A percentile compares a stretch with the other conserved stretches of the same genome.
These are phyloP conservation scores for Probaryconus sp. DNA, from an alignment of 1,140 invertebrate genomes.

Conservation along the genomic window DNA sequence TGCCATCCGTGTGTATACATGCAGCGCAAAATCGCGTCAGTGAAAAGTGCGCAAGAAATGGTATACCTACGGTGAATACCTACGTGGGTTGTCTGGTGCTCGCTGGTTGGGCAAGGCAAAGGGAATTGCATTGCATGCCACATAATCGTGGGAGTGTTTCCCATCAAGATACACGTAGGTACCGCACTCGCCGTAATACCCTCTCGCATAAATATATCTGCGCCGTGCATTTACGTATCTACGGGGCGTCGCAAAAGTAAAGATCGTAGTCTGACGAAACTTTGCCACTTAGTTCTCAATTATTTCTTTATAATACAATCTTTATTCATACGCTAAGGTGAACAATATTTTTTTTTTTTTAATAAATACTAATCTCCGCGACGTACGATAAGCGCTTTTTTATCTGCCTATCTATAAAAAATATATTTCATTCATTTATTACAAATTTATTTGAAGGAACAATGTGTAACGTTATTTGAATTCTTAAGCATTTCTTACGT, in stretches of 20 bases:
- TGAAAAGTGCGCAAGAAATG: constrained; percentile 51
- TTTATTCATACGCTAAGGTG: too few species aligned
- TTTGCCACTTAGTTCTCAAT: too few species aligned
- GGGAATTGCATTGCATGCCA: constrained; percentile 76
- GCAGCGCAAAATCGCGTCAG: constrained; percentile 32
- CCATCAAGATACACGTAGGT: constrained; percentile 75
- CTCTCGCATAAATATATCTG: constrained; percentile 72
- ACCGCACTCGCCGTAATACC: constrained; percentile 71
- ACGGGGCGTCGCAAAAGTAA: constrained; percentile 67
- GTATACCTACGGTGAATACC: constrained; percentile 53
- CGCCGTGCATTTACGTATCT: constrained; percentile 66
- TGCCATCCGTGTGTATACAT: constrained; percentile 52
- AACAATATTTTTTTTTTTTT: too few species aligned
- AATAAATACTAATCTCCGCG: too few species aligned
- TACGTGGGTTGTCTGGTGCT: constrained; percentile 61
- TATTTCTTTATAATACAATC: too few species aligned
- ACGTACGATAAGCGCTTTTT: too few species aligned
- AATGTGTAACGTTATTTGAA: too few species aligned
- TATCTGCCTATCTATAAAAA: too few species aligned
- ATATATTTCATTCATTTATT: too few species aligned
- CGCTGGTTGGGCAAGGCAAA: constrained; percentile 68
- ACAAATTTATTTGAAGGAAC: too few species aligned
- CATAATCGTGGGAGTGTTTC: constrained; percentile 77
- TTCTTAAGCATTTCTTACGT: too few species aligned
- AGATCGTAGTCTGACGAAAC: background rate